Evolutionary conservation across 2,888 invertebrate genomes (phyloP).

Genomic region (Platerodrilus igneus): DNA sequence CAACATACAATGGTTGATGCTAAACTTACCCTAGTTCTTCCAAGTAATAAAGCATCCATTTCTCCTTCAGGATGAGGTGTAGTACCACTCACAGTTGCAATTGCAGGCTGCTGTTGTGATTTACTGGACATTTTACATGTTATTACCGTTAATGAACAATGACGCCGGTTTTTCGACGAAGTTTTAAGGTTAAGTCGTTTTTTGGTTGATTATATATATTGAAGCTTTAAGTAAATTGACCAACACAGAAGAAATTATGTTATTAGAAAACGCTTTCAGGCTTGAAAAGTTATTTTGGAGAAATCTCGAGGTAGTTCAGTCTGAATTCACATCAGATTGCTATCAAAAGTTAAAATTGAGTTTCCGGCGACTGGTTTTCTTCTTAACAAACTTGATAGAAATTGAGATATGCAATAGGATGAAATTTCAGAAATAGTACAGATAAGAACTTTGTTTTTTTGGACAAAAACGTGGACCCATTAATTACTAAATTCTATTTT

Average conservation of each 20-base stretch:
- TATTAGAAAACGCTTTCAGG: too few species aligned
- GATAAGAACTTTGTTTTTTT: too few species aligned
- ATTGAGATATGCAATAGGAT: slow-evolving; percentile 3
- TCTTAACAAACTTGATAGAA: slow-evolving; percentile 2
- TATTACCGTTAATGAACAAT: too few species aligned
- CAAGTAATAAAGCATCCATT: slow-evolving; percentile 74
- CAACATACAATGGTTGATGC: too few species aligned
- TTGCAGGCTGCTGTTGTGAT: slow-evolving; percentile 56
- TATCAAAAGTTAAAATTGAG: slow-evolving; percentile 20
- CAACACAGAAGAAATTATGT: too few species aligned
- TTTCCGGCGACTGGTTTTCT: slow-evolving; percentile 4
- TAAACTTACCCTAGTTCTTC: slow-evolving; percentile 77
- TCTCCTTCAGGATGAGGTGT: slow-evolving; percentile 60
- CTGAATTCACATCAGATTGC: too few species aligned
- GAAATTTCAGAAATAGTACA: too few species aligned
- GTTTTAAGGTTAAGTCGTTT: slow-evolving; percentile 13
- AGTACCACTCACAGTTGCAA: slow-evolving; percentile 52
- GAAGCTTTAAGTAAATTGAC: too few species aligned
- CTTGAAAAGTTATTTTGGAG: slow-evolving; percentile 2
- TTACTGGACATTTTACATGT: too few species aligned
- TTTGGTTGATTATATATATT: slow-evolving; percentile 5
- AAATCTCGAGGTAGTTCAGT: too few species aligned
- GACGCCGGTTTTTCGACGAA: too few species aligned
- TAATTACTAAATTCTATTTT: slow-evolving; percentile 14
- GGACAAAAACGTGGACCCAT: slow-evolving; percentile 15